Conservation (phyloP, 2,888 invertebrate species). For the Leucozona laternaria region DNA sequence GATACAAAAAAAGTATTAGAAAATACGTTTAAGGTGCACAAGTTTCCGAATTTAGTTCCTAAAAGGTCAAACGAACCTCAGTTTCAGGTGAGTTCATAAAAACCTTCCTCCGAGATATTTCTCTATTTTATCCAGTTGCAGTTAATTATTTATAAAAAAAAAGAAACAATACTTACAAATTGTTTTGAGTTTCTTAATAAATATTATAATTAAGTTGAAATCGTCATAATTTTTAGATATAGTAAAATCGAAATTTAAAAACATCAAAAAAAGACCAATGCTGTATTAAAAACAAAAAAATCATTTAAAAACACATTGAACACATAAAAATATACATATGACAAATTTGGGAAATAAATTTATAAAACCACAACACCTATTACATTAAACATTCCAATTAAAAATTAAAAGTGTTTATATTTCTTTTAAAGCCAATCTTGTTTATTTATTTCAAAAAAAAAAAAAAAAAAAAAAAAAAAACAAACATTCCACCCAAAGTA, state of each 20-base stretch:
- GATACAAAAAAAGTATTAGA: no score
- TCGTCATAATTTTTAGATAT: not conserved
- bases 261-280: not conserved
- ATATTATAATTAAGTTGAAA: not conserved
- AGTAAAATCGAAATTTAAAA: not conserved
- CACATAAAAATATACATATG: conserved; percentile 6
- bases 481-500: conserved; percentile 28
- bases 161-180: conserved; percentile 16
- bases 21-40: no score
- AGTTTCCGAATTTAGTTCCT: no score
- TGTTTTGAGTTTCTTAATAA: not conserved
- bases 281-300: not conserved
- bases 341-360: conserved; percentile 31
- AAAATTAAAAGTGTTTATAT: not conserved
- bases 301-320: conserved; percentile 12
- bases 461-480: conserved; percentile 5
- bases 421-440: conserved; percentile 6
- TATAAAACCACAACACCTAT: conserved; percentile 48
- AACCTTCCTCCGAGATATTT: not conserved
- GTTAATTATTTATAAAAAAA: not conserved
- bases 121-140: not conserved
- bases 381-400: conserved; percentile 54
- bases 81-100: no score
- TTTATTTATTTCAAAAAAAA: conserved; percentile 10
- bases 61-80: no score